phyloP scores from a whole-genome alignment of 2,113 vertebrate genomes.

The Pluvianellus socialis region DNA sequence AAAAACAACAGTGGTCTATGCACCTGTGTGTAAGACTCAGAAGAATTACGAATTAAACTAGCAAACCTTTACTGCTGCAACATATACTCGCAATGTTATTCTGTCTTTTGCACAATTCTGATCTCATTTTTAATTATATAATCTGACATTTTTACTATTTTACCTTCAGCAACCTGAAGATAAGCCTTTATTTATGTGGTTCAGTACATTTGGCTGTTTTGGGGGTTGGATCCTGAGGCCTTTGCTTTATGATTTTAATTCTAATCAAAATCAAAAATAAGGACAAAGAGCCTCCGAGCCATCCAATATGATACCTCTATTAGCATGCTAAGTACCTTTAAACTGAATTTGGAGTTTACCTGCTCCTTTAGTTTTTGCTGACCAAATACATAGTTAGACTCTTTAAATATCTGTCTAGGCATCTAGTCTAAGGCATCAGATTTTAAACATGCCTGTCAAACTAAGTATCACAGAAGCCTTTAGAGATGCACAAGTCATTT shows the following conservation, averaged over 20 bases:
- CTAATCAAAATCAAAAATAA: not conserved
- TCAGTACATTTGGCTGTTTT: not conserved
- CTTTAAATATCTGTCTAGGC: not conserved
- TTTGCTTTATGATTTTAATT: not conserved
- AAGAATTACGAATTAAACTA: not conserved
- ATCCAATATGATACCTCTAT: not conserved
- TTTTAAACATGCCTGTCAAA: not conserved
- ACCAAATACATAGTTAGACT: not conserved
- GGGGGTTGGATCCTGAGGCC: not conserved
- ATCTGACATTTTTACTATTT: not conserved
- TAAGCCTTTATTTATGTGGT: not conserved
- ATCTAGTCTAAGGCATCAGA: too few relatives aligned
- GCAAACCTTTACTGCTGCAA: not conserved
- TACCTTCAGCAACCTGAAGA: not conserved
- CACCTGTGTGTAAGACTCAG: not conserved
- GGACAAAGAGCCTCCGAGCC: not conserved
- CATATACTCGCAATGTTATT: not conserved
- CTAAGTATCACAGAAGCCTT: not conserved
- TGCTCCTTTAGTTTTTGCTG: not conserved
- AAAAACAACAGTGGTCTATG: not conserved
- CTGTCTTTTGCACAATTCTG: not conserved
- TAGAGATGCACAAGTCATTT: not conserved
- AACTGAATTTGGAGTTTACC: not conserved
- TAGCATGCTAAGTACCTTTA: not conserved
- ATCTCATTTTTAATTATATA: not conserved